Evolutionary conservation across 2,888 invertebrate species (phyloP), one percentile per base, ranked within the genome.

Genomic region (Ophioninae sp.): DNA sequence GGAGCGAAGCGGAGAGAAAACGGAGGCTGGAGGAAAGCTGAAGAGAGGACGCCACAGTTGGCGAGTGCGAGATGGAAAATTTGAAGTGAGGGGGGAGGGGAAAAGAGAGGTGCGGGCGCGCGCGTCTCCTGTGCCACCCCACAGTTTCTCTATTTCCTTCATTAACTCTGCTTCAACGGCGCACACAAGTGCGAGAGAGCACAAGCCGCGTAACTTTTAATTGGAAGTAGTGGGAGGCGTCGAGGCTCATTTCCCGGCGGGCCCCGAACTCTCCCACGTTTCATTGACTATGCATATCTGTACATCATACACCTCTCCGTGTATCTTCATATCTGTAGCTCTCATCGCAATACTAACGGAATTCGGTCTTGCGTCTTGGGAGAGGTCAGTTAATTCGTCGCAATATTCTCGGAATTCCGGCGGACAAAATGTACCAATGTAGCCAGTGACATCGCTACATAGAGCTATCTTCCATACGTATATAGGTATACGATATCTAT

Each of bases 61-160:
- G 85, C 72, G 87, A 82, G 85, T 61, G 85, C 80, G 85, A 85
- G 80, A 82, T 64, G 75, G 80, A 79, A 83, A 85, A 78, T 81
- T 73, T 51, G 51, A 81, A 44, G 37, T 69, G 65, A 51, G 74
- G 64, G 82, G 80, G 76, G 77, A n/a, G n/a, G n/a, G n/a, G n/a
- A n/a, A n/a, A n/a, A n/a, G 79, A 82, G 77, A 71, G 77, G 75
- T n/a, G 65, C 68, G 72, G 74, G 68, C 65, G 69, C 74, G 71
- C 56, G 64, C 44, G 58, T n/a, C 71, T 76, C 65, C 51, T 72
- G 59, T 81, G 71, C 83, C 77, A 78, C 71, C 80, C 80, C 88
- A 90, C 89, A 90, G 89, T 91, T 91, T 90, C 90, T 89, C 89
- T 90, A 91, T 92, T 92, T 92, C 91, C 91, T 91, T 91, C 91